Conservation (phyloP, 2,797 vertebrate genomes). For the Sciurus carolinensis region DNA sequence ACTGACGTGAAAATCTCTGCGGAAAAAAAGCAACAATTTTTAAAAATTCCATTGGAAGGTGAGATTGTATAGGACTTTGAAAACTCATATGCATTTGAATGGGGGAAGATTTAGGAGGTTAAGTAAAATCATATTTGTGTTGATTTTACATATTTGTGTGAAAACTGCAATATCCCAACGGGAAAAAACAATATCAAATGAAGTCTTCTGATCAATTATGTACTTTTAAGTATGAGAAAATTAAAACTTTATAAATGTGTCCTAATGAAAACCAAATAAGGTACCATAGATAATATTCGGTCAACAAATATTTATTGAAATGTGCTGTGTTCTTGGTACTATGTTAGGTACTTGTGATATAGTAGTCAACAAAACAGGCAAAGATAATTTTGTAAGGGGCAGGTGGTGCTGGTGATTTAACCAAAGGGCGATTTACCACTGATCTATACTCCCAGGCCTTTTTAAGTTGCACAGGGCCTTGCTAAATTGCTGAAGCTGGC, state of each 20-base stretch:
- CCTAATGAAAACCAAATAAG: not conserved
- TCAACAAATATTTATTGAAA: constrained; percentile 1
- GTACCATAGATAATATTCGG: not conserved
- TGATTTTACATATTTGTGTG: not conserved
- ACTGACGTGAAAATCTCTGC: constrained; percentile 45
- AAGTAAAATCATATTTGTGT: not conserved
- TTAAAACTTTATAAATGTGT: not conserved
- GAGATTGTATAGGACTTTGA: not conserved
- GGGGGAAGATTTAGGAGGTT: not conserved
- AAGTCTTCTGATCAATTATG: not conserved
- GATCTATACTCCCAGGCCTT: no score
- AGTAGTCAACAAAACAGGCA: not conserved
- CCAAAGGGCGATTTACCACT: not conserved
- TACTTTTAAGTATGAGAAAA: not conserved
- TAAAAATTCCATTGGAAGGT: constrained; percentile 29
- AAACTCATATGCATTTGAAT: not conserved
- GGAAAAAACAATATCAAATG: constrained; percentile 16
- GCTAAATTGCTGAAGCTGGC: no score
- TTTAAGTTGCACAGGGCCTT: no score
- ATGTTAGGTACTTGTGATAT: not conserved
- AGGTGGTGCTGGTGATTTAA: not conserved
- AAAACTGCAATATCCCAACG: not conserved
- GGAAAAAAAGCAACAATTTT: not conserved
- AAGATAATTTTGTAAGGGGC: not conserved
- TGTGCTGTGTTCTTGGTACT: not conserved